Evolutionary conservation across 2,113 vertebrate species (phyloP).

Genomic region (Rhinogobius similis): DNA sequence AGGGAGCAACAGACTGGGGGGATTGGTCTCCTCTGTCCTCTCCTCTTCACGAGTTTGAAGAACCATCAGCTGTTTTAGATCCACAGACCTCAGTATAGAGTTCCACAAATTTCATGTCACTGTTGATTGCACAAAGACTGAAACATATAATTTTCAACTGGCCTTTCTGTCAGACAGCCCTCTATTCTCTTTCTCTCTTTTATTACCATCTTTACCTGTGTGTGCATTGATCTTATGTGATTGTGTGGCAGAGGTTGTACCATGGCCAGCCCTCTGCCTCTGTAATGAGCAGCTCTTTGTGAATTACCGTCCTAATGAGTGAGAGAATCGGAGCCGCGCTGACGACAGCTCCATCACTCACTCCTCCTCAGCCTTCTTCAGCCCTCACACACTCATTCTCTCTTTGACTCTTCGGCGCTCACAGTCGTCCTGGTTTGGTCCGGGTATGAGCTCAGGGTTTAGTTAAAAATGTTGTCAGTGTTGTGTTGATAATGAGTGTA

Average conservation of each 20-base stretch:
- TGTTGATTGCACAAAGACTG: constrained; percentile 6
- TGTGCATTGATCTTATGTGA: neutral
- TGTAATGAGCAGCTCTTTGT: constrained; percentile 49
- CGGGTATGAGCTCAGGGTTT: too few species aligned
- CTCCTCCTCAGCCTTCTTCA: constrained; percentile 28
- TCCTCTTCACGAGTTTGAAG: too few species aligned
- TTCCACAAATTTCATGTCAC: neutral
- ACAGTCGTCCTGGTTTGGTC: neutral
- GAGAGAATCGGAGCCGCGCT: constrained; percentile 40
- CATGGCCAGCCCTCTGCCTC: constrained; percentile 32
- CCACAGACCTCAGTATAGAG: constrained; percentile 5
- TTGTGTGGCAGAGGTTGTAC: constrained; percentile 35
- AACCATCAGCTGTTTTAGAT: too few species aligned
- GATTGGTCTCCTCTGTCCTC: too few species aligned
- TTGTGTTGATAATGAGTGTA: too few species aligned
- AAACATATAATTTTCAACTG: constrained; percentile 20
- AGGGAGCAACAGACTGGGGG: too few species aligned
- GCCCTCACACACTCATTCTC: constrained; percentile 46
- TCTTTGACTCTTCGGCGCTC: too few species aligned
- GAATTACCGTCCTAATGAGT: constrained; percentile 70
- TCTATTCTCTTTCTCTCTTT: neutral
- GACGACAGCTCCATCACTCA: constrained; percentile 60
- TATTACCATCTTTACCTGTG: constrained; percentile 1
- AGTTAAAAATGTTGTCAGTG: too few species aligned
- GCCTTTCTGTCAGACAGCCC: neutral